phyloP scores from a whole-genome alignment of 2,888 invertebrate species.

The Orgyia antiqua region DNA sequence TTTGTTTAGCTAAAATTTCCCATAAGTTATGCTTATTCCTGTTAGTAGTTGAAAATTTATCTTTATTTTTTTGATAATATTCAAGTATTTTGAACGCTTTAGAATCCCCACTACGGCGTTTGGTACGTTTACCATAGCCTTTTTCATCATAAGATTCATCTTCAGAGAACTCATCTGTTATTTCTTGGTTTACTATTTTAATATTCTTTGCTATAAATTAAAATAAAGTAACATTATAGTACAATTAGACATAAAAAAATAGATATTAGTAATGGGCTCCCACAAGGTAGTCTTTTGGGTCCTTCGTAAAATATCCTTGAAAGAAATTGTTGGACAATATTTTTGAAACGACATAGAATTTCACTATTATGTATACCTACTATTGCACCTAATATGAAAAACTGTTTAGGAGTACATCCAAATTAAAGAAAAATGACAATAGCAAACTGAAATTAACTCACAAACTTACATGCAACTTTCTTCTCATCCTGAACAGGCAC shows the following conservation, averaged over 20 bases:
- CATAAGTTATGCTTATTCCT: conserved; percentile 50
- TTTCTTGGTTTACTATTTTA: conserved; percentile 32
- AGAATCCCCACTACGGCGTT: conserved; percentile 38
- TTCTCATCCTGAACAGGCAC: conserved; percentile 16
- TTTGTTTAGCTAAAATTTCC: conserved; percentile 47
- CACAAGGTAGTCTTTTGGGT: too few species aligned
- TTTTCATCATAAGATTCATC: conserved; percentile 38
- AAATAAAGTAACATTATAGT: background rate
- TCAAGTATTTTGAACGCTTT: conserved; percentile 62
- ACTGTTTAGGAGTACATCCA: too few species aligned
- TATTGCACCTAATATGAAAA: too few species aligned
- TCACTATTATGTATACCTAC: too few species aligned
- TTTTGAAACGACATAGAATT: too few species aligned
- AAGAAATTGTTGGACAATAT: too few species aligned
- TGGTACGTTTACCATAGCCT: conserved; percentile 38
- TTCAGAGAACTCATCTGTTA: conserved; percentile 30
- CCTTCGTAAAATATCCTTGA: too few species aligned
- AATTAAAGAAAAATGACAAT: too few species aligned
- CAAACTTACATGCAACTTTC: too few species aligned
- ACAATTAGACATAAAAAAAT: too few species aligned
- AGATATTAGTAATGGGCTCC: too few species aligned
- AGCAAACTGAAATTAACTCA: too few species aligned
- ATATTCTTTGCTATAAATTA: conserved; percentile 47
- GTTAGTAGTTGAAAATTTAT: conserved; percentile 46
- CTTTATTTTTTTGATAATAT: conserved; percentile 60